Evolutionary conservation across 1,140 invertebrate species (phyloP), one percentile per base, ranked within the genome.

Genomic region (Trichonephila inaurata): DNA sequence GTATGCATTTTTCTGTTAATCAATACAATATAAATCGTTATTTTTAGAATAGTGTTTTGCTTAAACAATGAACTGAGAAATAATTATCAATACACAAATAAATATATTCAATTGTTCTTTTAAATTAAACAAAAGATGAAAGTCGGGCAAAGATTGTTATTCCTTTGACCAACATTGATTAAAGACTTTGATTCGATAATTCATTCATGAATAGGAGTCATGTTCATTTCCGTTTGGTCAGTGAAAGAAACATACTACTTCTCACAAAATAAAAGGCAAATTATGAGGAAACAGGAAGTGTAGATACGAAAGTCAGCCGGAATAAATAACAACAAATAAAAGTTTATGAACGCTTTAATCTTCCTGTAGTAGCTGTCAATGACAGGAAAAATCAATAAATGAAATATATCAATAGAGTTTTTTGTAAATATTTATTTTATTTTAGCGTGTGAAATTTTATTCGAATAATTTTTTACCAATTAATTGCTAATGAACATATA

Each of bases 221-320:
- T 28, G 28, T 40, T 7, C 24, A 77, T 77, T 77, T 77, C 69
- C 69, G 28, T 4, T 77, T 77, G 28, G 14, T 0, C 69, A 33
- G 40, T 77, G 33, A 77, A 77, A 16, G 69, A 77, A 77, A 28
- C 33, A 77, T 77, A 16, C 6, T 18, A 33, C 28, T 40, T 77
- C 28, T 77, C 69, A 77, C 69, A 4, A 33, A 77, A 77, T 77
- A 77, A 77, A 77, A 77, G 24, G 33, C 69, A 77, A 77, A 77
- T 83, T 83, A 83, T 8, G 21, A 88, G 86, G 86, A 88, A 88
- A 88, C 24, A 88, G 86, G 86, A 88, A 88, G 86, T 66, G 28
- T 6, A 51, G 51, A 51, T 7, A n/a, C 40, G 6, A 64, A 85
- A 88, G 18, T 40, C 61, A 24, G 18, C 86, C 16, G 60, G 61